These are phyloP conservation scores for Ptilodon capucinus DNA, from an alignment of 2,888 invertebrate genomes.

Conservation along the genomic window DNA sequence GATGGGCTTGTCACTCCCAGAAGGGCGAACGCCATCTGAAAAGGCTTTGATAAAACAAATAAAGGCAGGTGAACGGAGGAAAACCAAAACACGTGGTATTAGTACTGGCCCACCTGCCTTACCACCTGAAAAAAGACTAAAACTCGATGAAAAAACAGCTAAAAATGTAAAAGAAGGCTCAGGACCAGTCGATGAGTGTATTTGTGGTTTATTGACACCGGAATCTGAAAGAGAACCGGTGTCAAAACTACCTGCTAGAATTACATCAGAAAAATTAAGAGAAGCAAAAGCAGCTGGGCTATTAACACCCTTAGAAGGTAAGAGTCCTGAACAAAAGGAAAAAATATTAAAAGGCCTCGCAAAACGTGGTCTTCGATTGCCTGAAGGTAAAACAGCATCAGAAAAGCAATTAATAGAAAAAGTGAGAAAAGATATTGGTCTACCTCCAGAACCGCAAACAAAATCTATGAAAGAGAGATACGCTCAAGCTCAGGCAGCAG, in stretches of 20 bases:
- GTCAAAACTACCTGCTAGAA: not conserved
- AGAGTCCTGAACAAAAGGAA: constrained; percentile 9
- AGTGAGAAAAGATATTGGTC: constrained; percentile 22
- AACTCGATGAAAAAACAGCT: constrained; percentile 30
- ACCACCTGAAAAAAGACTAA: constrained; percentile 17
- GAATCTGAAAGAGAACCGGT: constrained; percentile 17
- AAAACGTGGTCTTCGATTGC: constrained; percentile 22
- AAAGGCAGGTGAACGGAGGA: not conserved
- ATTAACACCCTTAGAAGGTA: constrained; percentile 9
- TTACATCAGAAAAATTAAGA: constrained; percentile 6
- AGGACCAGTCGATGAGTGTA: constrained; percentile 41
- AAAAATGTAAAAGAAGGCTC: constrained; percentile 38
- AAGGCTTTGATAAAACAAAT: constrained; percentile 12
- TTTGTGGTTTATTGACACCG: constrained; percentile 36
- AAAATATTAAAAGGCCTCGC: constrained; percentile 17
- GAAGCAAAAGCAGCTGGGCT: constrained; percentile 11
- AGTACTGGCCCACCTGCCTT: constrained; percentile 1
- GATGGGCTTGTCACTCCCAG: constrained; percentile 19
- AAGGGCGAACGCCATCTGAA: constrained; percentile 20
- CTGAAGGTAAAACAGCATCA: constrained; percentile 25
- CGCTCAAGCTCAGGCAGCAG: not conserved
- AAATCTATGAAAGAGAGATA: constrained; percentile 4
- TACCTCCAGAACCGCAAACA: constrained; percentile 31
- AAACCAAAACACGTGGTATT: not conserved
- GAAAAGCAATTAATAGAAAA: constrained; percentile 28